Percentiles rank a stretch among this genome's conserved stretches.
These are phyloP conservation scores for Erithacus rubecula DNA, from an alignment of 2,797 vertebrate genomes.

Conservation along the genomic window DNA sequence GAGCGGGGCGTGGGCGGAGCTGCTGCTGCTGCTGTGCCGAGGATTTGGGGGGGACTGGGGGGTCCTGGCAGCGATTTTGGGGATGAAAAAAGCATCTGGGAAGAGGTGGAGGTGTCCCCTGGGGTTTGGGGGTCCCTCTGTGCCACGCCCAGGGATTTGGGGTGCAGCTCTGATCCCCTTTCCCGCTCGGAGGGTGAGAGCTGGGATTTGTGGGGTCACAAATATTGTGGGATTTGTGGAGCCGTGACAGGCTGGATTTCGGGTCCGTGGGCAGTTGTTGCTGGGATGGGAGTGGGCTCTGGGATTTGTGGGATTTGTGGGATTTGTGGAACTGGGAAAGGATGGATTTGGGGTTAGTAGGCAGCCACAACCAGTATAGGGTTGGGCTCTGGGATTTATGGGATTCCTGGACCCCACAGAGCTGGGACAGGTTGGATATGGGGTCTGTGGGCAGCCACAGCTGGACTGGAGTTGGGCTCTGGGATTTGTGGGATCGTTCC, in stretches of 20 bases:
- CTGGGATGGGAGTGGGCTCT: background rate
- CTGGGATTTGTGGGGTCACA: background rate
- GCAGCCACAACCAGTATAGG: background rate
- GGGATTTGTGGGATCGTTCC: background rate
- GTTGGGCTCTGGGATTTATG: background rate
- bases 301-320: background rate
- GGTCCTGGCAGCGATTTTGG: background rate
- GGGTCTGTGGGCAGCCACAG: background rate
- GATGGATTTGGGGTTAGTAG: background rate
- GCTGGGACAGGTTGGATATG: background rate
- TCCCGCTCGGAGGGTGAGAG: fast-evolving
- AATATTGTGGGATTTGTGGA: too few relatives aligned
- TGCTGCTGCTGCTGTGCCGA: background rate
- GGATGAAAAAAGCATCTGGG: background rate
- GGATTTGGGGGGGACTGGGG: background rate
- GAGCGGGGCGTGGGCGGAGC: background rate
- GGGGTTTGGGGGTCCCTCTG: background rate
- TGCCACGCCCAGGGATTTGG: fast-evolving
- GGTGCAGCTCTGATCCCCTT: background rate
- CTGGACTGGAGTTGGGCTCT: too few relatives aligned
- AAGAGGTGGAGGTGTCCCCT: fast-evolving
- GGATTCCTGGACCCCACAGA: background rate
- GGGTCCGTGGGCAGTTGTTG: too few relatives aligned
- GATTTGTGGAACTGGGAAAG: background rate
- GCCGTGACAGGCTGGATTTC: background rate